Evolutionary conservation across 1,140 invertebrate genomes (phyloP), one percentile per base, ranked within the genome.

Genomic region (Drosophila neocordata): DNA sequence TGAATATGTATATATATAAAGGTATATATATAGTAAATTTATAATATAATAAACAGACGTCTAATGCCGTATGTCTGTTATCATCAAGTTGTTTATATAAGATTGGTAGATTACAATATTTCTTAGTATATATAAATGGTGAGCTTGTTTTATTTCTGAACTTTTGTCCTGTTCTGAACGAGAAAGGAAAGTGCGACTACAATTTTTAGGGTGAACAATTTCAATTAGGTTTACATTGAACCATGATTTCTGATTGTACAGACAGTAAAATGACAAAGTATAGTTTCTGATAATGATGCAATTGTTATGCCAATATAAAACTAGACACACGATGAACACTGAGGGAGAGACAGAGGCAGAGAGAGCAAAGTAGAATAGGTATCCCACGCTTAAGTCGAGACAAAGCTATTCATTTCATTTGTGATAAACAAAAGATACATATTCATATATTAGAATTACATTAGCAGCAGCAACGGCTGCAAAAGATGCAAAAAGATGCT

Each of bases 371-470:
- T 24, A 24, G 22, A 2, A 24, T 24, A 24, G 22, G 22, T 62
- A 61, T 68, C 65, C 65, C 65, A 68, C 65, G 65, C 65, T 62
- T 11, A 11, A 20, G 11, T 56, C 62, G 61, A 52, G 72, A 63
- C 44, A 51, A 63, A 53, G 65, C 24, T 37, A 56, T n/a, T 20
- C 58, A 75, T 76, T 76, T 73, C 41, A 48, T 48, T 34, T 60
- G 60, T 27, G 53, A 37, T 37, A 53, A 61, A 76, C 73, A 75
- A 77, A 76, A 68, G 73, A 37, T 76, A 73, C 58, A 77, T 70
- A 77, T 75, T 77, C 73, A 77, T 77, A 64, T 62, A 81, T 83
- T 83, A 83, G 79, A 83, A 75, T 65, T 65, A 44, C 71, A 81
- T 83, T 83, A 81, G 71, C 41, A 78, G 73, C 73, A 77, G 73